Base-by-base conservation (phyloP, 2,113 vertebrate species). In the Dipodomys merriami region DNA sequence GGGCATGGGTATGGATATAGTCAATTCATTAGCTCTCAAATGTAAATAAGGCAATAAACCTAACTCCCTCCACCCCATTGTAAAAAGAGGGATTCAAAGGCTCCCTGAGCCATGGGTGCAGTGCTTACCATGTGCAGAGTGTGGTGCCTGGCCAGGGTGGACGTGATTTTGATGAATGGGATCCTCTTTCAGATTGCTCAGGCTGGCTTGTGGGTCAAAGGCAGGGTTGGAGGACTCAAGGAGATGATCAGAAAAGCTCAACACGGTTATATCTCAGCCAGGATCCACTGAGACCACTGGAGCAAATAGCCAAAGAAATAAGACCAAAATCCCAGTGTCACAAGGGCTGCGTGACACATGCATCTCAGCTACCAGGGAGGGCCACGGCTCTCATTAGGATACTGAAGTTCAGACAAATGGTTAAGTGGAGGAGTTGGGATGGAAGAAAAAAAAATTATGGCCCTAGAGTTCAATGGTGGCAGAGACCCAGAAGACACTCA, bases 341-440 rank as follows among this genome's bases (percentile, higher is more conserved):
- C 8, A 16, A 1, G 2, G 53, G 16, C 25, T 16, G 25, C 11
- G 20, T 1, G 23, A 25, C 23, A 1, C 0, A 11, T 19, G 5
- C 9, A 4, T 4, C 18, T 79, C 33, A 29, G 46, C 19, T 16
- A 67, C 11, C 13, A 2, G 1, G 20, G 29, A 81, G 29, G 12
- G 46, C 33, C 16, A 3, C 18, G 11, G 5, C 0, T 30, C 33
- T 27, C 27, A 8, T 74, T 19, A 39, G 46, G 29, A 53, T 8
- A 20, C 12, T 20, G 44, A 76, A 29, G 8, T 72, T 57, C 8
- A 57, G 67, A 29, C 9, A 82, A 68, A 67, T 49, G 29, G 20
- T 57, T 35, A 72, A 85, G 18, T 12, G 39, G 30, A 65, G 33
- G 49, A 74, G 19, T 44, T 3, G 12, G 16, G 35, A 53, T 27